Conservation (phyloP, 2,888 invertebrate genomes). For the Polyommatus icarus region DNA sequence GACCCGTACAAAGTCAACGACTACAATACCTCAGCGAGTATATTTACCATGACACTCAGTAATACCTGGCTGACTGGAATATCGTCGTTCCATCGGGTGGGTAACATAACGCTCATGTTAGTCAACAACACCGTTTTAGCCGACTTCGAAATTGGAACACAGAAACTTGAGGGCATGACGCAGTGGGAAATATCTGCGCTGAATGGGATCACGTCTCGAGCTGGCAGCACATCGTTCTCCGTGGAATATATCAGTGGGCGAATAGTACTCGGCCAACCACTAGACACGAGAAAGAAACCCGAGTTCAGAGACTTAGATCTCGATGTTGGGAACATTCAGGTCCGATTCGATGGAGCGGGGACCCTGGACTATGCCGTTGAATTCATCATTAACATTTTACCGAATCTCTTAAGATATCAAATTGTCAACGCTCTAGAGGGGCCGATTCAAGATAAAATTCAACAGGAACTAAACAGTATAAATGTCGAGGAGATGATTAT, state of each 20-base stretch:
- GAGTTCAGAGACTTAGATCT: conserved; percentile 87
- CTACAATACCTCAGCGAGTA: conserved; percentile 85
- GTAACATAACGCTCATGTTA: conserved; percentile 87
- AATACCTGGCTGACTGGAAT: conserved; percentile 90
- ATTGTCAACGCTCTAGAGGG: conserved; percentile 92
- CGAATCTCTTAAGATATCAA: conserved; percentile 92
- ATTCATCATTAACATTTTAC: conserved; percentile 88
- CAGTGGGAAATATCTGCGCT: conserved; percentile 88
- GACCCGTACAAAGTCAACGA: conserved; percentile 89
- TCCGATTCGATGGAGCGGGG: conserved; percentile 92
- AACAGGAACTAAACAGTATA: conserved; percentile 86
- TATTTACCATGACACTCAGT: conserved; percentile 84
- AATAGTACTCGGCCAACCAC: conserved; percentile 85
- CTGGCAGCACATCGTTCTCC: conserved; percentile 87
- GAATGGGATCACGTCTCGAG: conserved; percentile 84
- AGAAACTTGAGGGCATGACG: conserved; percentile 87
- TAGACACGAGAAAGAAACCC: conserved; percentile 88
- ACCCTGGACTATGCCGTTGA: conserved; percentile 91
- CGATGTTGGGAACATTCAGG: conserved; percentile 91
- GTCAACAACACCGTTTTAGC: conserved; percentile 85
- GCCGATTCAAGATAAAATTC: conserved; percentile 86
- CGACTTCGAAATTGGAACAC: conserved; percentile 88
- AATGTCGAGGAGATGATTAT: conserved; percentile 88
- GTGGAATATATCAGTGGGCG: conserved; percentile 88
- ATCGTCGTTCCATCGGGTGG: conserved; percentile 90